Conservation (phyloP, 2,888 invertebrate species). For the Rhagophthalmus giganteus region DNA sequence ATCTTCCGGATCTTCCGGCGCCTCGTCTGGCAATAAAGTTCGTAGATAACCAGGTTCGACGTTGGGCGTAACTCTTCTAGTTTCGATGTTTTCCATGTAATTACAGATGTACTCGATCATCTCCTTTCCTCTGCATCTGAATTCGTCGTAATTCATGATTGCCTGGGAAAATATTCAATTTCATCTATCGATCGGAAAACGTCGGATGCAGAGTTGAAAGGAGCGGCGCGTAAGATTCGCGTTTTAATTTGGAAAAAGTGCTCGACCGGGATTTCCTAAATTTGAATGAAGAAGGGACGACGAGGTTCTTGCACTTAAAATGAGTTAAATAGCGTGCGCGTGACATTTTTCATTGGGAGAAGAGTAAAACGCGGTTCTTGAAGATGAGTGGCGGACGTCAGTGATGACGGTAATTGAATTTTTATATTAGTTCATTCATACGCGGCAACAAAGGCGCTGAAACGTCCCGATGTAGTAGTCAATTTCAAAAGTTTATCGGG, state of each 20-base stretch:
- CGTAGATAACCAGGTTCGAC: constrained; percentile 90
- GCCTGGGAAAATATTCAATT: no score
- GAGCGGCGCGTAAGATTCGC: no score
- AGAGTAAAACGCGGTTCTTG: constrained; percentile 13
- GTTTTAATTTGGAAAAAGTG: background rate
- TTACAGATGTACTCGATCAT: constrained; percentile 95
- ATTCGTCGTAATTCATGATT: constrained; percentile 85
- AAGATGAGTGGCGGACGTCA: constrained; percentile 10
- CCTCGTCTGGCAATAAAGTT: constrained; percentile 74
- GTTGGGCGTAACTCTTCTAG: constrained; percentile 81
- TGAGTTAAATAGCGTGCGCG: constrained; percentile 11
- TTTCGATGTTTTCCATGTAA: constrained; percentile 80
- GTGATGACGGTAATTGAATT: constrained; percentile 24
- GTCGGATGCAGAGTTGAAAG: no score
- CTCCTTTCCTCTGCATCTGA: constrained; percentile 82
- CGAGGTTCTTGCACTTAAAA: constrained; percentile 1
- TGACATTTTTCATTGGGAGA: constrained; percentile 19
- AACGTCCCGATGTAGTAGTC: constrained; percentile 8
- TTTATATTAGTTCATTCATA: constrained; percentile 24
- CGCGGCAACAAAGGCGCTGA: constrained; percentile 9
- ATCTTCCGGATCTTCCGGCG: constrained; percentile 79
- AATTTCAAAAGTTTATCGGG: constrained; percentile 11
- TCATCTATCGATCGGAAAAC: no score
- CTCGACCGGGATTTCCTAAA: constrained; percentile 3
- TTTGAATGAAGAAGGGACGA: constrained; percentile 3